These are phyloP conservation scores for Sakesphorus luctuosus DNA, from an alignment of 2,113 vertebrate species.

Conservation along the genomic window DNA sequence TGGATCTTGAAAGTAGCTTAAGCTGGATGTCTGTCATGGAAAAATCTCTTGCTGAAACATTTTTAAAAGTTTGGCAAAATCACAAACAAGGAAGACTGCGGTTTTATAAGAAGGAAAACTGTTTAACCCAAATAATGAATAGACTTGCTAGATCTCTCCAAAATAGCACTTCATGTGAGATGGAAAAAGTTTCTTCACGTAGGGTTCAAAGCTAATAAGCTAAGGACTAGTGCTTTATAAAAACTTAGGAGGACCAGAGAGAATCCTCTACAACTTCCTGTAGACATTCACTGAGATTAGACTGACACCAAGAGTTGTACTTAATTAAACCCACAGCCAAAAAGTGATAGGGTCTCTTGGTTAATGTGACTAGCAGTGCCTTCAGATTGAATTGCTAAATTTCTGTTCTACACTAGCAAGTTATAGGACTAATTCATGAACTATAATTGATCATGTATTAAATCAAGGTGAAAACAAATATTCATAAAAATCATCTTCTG, in stretches of 20 bases:
- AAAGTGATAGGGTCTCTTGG: background rate
- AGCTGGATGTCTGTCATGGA: background rate
- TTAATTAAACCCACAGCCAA: constrained; percentile 18
- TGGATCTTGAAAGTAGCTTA: background rate
- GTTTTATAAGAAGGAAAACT: background rate
- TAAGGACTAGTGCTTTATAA: background rate
- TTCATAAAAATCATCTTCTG: background rate
- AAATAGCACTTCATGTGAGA: background rate
- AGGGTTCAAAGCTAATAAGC: background rate
- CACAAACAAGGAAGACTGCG: background rate
- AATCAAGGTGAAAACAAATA: background rate
- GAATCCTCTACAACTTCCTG: background rate
- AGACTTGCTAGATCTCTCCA: background rate
- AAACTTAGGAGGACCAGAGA: background rate
- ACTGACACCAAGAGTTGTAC: constrained; percentile 66
- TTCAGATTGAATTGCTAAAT: background rate
- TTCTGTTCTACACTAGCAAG: background rate
- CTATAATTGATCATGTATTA: background rate
- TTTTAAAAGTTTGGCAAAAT: background rate
- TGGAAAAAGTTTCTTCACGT: background rate
- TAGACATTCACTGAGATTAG: constrained; percentile 54
- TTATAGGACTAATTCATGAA: background rate
- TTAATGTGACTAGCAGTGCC: background rate
- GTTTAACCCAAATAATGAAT: background rate
- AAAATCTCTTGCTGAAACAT: background rate